These are phyloP conservation scores for Zeus faber DNA, from an alignment of 2,113 vertebrate genomes.

Conservation along the genomic window DNA sequence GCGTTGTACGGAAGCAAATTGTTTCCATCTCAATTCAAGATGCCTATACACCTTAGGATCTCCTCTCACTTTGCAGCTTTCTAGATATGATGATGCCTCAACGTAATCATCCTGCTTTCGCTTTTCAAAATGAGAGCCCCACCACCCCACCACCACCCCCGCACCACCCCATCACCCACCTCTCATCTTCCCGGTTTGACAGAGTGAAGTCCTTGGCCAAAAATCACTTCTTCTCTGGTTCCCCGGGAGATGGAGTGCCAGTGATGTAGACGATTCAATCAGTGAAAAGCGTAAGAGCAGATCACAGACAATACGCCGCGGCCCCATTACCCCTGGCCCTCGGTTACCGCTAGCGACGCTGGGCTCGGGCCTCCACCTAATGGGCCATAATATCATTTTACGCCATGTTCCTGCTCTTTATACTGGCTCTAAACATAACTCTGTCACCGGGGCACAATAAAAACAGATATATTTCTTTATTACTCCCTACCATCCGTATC, in stretches of 20 bases:
- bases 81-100: constrained; percentile 24
- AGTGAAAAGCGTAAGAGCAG: constrained; percentile 66
- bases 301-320: constrained; percentile 67
- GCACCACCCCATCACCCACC: constrained; percentile 33
- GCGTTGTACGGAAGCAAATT: constrained; percentile 19
- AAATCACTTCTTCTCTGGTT: constrained; percentile 55
- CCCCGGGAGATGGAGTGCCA: constrained; percentile 65
- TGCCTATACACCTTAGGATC: constrained; percentile 13
- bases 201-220: constrained; percentile 67
- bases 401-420: constrained; percentile 69
- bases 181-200: constrained; percentile 60
- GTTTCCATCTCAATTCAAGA: constrained; percentile 25
- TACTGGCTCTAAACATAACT: constrained; percentile 71
- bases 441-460: constrained; percentile 69
- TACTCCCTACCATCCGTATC: constrained; percentile 67
- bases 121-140: constrained; percentile 29
- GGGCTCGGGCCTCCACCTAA: constrained; percentile 68
- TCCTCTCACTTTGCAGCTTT: constrained; percentile 15
- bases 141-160: not conserved
- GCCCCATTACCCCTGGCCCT: constrained; percentile 73
- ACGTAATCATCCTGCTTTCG: constrained; percentile 32
- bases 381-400: constrained; percentile 77
- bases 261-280: constrained; percentile 72
- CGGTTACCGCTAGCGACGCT: constrained; percentile 63
- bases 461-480: constrained; percentile 78